Conservation (phyloP, 2,888 invertebrate genomes). For the Napeogenes sylphis region DNA sequence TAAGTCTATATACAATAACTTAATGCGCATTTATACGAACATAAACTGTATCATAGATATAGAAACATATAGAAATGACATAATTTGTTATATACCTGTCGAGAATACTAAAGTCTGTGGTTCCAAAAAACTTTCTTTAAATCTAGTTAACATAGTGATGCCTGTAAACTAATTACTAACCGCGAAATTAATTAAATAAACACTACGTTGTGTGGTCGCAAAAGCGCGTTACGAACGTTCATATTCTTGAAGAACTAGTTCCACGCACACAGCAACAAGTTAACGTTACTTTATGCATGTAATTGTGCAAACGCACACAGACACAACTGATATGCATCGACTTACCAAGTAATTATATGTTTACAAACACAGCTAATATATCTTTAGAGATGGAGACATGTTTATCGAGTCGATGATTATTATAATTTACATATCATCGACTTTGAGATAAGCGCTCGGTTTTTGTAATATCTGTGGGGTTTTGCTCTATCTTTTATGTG, state of each 20-base stretch:
- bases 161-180: slow-evolving; percentile 29
- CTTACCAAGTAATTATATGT: slow-evolving; percentile 77
- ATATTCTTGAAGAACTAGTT: slow-evolving; percentile 65
- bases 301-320: slow-evolving; percentile 33
- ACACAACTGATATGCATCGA: slow-evolving; percentile 71
- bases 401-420: slow-evolving; percentile 36
- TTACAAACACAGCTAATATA: slow-evolving; percentile 65
- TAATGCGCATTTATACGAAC: no score
- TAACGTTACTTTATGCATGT: slow-evolving; percentile 24
- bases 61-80: no score
- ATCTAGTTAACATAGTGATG: no score
- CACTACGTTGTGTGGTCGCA: slow-evolving; percentile 52
- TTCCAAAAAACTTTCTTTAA: no score
- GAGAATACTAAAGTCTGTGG: no score
- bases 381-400: slow-evolving; percentile 47
- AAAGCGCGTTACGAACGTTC: slow-evolving; percentile 53
- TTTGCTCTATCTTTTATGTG: slow-evolving; percentile 1
- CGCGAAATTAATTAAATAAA: slow-evolving; percentile 54
- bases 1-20: no score
- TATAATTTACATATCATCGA: slow-evolving; percentile 19
- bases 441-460: not conserved
- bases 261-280: slow-evolving; percentile 39
- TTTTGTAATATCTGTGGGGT: not conserved
- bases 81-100: no score
- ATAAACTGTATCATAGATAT: no score